These are phyloP conservation scores for Leptarthrus brevirostris DNA, from an alignment of 2,888 invertebrate genomes.

Conservation along the genomic window DNA sequence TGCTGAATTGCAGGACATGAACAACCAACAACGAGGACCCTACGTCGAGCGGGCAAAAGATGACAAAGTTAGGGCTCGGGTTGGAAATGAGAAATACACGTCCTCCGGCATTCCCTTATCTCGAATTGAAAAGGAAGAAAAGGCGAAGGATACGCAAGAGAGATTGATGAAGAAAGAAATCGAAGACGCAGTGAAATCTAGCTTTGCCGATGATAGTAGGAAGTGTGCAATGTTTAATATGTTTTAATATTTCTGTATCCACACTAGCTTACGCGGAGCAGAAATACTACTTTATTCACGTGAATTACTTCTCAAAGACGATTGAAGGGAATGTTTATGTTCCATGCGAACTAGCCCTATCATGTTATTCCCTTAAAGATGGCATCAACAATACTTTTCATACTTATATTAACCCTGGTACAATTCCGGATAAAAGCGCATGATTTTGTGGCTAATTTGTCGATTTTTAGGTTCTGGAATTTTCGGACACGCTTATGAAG, in stretches of 20 bases:
- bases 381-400: conserved; percentile 66
- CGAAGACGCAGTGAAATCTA: conserved; percentile 58
- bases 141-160: conserved; percentile 55
- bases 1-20: conserved; percentile 55
- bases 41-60: conserved; percentile 59
- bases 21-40: conserved; percentile 58
- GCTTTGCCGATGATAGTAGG: conserved; percentile 58
- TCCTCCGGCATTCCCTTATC: conserved; percentile 59
- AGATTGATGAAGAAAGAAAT: conserved; percentile 60
- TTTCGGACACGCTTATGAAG: conserved; percentile 67
- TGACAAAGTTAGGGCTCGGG: conserved; percentile 39
- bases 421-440: conserved; percentile 52
- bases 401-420: conserved; percentile 67
- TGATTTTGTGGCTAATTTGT: not conserved
- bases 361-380: conserved; percentile 66
- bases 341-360: conserved; percentile 70
- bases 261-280: conserved; percentile 59
- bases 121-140: conserved; percentile 56
- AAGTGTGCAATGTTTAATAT: too few relatives aligned
- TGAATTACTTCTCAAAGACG: conserved; percentile 62
- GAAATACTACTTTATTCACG: conserved; percentile 61
- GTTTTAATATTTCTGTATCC: not conserved
- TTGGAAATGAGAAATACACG: conserved; percentile 57
- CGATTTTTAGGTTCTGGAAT: conserved; percentile 58
- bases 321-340: conserved; percentile 60